Evolutionary conservation across 37 sponge, comb jelly and placozoan genomes (phyloP), one percentile per base, ranked within the genome.

Genomic region (Haliclona indistincta): DNA sequence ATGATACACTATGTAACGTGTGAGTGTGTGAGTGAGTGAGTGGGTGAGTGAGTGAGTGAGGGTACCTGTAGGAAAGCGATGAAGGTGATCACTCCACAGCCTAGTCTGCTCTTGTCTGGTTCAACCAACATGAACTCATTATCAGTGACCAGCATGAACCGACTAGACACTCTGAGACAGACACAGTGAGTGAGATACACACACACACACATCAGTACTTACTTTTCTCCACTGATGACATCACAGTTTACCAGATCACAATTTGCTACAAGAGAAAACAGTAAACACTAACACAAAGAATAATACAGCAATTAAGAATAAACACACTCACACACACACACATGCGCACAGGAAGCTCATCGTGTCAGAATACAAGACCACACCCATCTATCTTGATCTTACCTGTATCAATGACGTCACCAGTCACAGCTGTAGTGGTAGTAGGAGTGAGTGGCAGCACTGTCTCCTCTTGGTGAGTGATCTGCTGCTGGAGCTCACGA

Each of bases 91-190:
- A 97, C 66, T 7, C 97, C 97, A 71, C 82, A 88, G 20, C 97
- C 91, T 7, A 82, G 70, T 35, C 61, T 84, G 25, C 80, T 69
- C 78, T 77, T 86, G 74, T 91, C 91, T 38, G 97, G 91, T 47
- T 94, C 82, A 26, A 97, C 94, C 4, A 97, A 71, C 38, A 97
- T 47, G 62, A 97, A 77, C 81, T 97, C 95, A 34, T 62, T 79
- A 0, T 83, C 83, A 15, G 86, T 87, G 38, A 97, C 74, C 1
- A 91, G 86, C 64, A 97, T 88, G 64, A 97, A 97, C 26, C 91
- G n/a, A n/a, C n/a, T n/a, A n/a, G n/a, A n/a, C n/a, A n/a, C n/a
- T n/a, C n/a, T n/a, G n/a, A n/a, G n/a, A n/a, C n/a, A n/a, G n/a
- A n/a, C n/a, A n/a, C n/a, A n/a, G n/a, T n/a, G n/a, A n/a, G n/a